phyloP scores from a whole-genome alignment of 2,888 invertebrate genomes.

The Prostheceraeus crozeri region DNA sequence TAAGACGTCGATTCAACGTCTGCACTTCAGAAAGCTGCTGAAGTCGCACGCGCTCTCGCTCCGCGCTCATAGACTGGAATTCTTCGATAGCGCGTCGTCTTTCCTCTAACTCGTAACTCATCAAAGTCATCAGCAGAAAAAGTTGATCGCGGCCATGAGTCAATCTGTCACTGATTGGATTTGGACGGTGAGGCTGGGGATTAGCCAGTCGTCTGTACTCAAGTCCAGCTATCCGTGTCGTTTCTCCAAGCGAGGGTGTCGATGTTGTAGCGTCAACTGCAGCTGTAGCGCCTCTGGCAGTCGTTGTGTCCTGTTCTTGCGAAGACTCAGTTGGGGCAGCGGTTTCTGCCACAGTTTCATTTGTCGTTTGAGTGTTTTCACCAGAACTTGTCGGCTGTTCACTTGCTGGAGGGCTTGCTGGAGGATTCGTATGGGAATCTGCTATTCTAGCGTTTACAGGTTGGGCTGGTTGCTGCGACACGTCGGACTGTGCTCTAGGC shows the following conservation, averaged over 20 bases:
- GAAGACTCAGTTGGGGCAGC: not conserved
- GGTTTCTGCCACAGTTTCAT: not conserved
- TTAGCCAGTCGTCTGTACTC: constrained; percentile 32
- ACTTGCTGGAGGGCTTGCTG: no score
- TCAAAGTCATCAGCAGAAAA: constrained; percentile 35
- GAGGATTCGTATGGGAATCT: no score
- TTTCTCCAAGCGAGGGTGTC: not conserved
- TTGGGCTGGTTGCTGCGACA: no score
- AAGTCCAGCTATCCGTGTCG: not conserved
- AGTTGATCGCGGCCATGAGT: constrained; percentile 34
- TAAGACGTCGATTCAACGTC: constrained; percentile 34
- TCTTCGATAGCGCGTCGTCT: constrained; percentile 32
- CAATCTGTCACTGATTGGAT: constrained; percentile 11
- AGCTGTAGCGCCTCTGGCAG: not conserved
- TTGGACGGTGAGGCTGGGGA: constrained; percentile 12
- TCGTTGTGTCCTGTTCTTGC: not conserved
- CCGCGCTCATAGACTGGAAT: not conserved
- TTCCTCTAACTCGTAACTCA: constrained; percentile 33
- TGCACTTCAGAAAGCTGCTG: constrained; percentile 35
- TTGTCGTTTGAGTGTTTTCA: not conserved
- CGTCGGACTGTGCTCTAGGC: no score
- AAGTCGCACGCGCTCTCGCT: constrained; percentile 30
- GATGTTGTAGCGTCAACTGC: not conserved
- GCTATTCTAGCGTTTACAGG: no score
- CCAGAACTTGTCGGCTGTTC: not conserved